A percentile compares a stretch with the other conserved stretches of the same genome.
phyloP scores from a whole-genome alignment of 2,888 invertebrate species.

The Balanococcus diminutus region DNA sequence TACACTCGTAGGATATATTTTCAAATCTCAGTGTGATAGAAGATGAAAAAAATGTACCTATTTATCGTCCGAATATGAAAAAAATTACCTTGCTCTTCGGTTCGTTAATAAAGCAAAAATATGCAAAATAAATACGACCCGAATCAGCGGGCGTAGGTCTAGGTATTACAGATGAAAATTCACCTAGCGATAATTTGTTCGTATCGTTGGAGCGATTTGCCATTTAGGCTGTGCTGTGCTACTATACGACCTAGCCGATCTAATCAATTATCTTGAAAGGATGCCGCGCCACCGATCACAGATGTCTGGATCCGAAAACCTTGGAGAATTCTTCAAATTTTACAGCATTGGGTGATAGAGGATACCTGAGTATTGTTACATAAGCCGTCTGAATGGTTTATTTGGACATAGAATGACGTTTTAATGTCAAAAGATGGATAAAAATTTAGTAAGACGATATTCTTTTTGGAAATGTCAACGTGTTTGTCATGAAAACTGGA shows the following conservation, averaged over 20 bases:
- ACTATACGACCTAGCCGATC: neutral
- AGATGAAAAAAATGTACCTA: neutral
- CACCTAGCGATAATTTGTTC: neutral
- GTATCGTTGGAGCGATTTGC: neutral
- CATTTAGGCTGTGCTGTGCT: neutral
- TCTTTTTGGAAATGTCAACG: no score
- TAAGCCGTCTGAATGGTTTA: neutral
- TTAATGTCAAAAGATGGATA: neutral
- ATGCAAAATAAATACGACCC: neutral
- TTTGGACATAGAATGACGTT: neutral
- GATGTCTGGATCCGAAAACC: neutral
- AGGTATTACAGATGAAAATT: conserved; percentile 1
- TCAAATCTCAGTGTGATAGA: neutral
- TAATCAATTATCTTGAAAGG: neutral
- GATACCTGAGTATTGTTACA: neutral
- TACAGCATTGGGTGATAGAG: neutral
- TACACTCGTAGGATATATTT: no score
- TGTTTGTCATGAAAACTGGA: no score
- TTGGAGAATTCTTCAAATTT: neutral
- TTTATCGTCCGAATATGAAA: neutral
- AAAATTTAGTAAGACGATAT: no score
- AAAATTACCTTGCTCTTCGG: neutral
- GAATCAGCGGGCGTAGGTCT: neutral
- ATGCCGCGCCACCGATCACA: neutral
- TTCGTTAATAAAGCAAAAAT: neutral